These are phyloP conservation scores for Platyscapa corneri DNA, from an alignment of 1,140 invertebrate species.

Conservation along the genomic window DNA sequence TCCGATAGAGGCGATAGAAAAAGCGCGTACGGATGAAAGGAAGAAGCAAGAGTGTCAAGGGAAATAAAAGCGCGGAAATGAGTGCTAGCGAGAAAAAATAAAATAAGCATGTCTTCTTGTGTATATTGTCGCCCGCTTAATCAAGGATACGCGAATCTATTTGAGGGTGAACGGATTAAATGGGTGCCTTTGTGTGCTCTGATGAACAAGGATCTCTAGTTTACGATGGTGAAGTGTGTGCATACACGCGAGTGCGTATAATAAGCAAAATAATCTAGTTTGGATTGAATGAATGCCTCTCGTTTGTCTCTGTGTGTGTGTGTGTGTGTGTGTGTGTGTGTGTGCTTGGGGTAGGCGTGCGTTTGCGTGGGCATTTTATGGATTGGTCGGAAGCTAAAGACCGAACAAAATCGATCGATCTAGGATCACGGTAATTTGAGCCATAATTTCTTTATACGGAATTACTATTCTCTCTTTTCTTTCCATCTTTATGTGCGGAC, in stretches of 20 bases:
- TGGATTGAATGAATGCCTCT: conserved; percentile 10
- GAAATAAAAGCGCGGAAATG: conserved; percentile 48
- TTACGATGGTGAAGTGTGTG: neutral
- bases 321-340: too few species aligned
- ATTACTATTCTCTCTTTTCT: conserved; percentile 48
- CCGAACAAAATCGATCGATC: conserved; percentile 56
- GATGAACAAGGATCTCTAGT: neutral
- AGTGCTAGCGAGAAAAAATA: conserved; percentile 27
- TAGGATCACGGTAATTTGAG: conserved; percentile 53
- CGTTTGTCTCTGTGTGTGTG: too few species aligned
- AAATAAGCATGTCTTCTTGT: neutral
- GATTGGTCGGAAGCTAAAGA: conserved; percentile 45
- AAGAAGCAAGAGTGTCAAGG: conserved; percentile 49
- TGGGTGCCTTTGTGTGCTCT: neutral
- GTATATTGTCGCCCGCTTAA: neutral
- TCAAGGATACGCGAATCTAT: conserved; percentile 9
- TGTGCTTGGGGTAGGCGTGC: too few species aligned
- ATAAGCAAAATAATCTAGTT: conserved; percentile 5
- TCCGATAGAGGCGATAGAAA: conserved; percentile 21
- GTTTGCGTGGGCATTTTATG: neutral
- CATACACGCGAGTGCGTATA: neutral
- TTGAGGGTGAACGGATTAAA: conserved; percentile 24
- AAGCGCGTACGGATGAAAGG: conserved; percentile 32
- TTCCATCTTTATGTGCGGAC: neutral
- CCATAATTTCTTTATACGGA: conserved; percentile 50